phyloP scores from a whole-genome alignment of 2,888 invertebrate genomes.

The Cheilosia impressa region DNA sequence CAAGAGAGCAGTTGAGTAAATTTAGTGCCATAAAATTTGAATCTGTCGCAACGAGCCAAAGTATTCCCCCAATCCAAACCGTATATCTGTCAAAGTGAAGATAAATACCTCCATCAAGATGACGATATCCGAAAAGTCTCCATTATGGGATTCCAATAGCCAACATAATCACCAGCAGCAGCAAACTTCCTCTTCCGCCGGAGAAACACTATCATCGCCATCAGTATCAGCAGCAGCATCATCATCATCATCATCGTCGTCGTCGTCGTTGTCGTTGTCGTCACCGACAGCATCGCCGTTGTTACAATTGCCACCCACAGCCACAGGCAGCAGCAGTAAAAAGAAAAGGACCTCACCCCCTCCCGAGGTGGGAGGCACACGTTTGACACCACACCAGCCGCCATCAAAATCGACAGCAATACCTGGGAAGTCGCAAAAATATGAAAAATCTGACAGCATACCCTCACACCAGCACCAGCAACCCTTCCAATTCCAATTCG shows the following conservation, averaged over 20 bases:
- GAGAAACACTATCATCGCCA: constrained; percentile 67
- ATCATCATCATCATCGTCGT: constrained; percentile 37
- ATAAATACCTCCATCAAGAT: constrained; percentile 75
- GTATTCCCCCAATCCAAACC: constrained; percentile 42
- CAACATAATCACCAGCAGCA: constrained; percentile 68
- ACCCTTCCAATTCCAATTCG: constrained; percentile 41
- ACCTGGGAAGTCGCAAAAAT: constrained; percentile 80
- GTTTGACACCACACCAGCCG: constrained; percentile 60
- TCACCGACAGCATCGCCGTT: constrained; percentile 64
- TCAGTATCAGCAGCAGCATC: constrained; percentile 43
- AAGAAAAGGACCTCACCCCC: constrained; percentile 40
- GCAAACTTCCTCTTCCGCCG: constrained; percentile 62
- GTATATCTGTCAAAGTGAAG: background rate
- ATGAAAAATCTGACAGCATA: constrained; percentile 77
- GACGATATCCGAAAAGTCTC: constrained; percentile 77
- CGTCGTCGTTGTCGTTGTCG: constrained; percentile 11
- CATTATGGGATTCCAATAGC: constrained; percentile 76
- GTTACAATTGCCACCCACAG: constrained; percentile 55
- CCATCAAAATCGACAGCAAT: constrained; percentile 64
- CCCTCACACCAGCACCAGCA: constrained; percentile 13
- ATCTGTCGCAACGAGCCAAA: constrained; percentile 70
- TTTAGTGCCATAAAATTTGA: constrained; percentile 54
- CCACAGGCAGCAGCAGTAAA: constrained; percentile 16
- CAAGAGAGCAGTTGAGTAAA: constrained; percentile 69
- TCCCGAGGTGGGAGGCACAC: constrained; percentile 15